Evolutionary conservation across 2,888 invertebrate genomes (phyloP).

Genomic region (Xestia sexstrigata): DNA sequence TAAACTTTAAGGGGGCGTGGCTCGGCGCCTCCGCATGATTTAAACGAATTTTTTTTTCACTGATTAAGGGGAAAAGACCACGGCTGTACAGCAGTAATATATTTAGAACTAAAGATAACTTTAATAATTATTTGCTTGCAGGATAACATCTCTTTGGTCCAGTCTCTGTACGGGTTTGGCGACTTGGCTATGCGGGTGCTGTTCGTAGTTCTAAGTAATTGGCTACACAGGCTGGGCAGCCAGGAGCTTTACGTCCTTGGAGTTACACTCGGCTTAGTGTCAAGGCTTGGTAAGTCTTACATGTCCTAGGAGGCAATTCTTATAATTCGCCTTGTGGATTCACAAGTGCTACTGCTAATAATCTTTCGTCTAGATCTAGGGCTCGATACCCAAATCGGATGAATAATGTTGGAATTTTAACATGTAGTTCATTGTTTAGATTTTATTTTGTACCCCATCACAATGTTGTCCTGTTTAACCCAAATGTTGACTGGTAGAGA

Average conservation of each 20-base stretch:
- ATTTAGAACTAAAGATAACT: neutral
- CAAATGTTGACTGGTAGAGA: too few species aligned
- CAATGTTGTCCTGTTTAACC: too few species aligned
- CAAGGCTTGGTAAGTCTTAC: constrained; percentile 91
- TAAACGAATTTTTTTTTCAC: too few species aligned
- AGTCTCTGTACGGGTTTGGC: constrained; percentile 91
- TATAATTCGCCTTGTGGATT: neutral
- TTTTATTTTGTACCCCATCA: too few species aligned
- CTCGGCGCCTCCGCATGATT: too few species aligned
- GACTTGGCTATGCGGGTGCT: constrained; percentile 92
- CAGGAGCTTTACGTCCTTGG: constrained; percentile 91
- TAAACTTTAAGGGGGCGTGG: too few species aligned
- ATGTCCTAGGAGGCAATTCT: neutral
- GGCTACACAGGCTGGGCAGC: constrained; percentile 88
- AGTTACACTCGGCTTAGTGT: constrained; percentile 83
- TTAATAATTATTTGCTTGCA: constrained; percentile 70
- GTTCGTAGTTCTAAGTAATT: constrained; percentile 90
- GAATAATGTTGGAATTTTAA: neutral
- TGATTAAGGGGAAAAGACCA: too few species aligned
- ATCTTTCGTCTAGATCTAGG: neutral
- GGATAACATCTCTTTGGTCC: constrained; percentile 91
- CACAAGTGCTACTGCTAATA: neutral
- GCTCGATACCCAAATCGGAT: neutral
- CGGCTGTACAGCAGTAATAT: too few species aligned
- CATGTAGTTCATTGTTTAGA: too few species aligned